Evolutionary conservation across 1,140 invertebrate species (phyloP).

Genomic region (Drosophila subobscura): DNA sequence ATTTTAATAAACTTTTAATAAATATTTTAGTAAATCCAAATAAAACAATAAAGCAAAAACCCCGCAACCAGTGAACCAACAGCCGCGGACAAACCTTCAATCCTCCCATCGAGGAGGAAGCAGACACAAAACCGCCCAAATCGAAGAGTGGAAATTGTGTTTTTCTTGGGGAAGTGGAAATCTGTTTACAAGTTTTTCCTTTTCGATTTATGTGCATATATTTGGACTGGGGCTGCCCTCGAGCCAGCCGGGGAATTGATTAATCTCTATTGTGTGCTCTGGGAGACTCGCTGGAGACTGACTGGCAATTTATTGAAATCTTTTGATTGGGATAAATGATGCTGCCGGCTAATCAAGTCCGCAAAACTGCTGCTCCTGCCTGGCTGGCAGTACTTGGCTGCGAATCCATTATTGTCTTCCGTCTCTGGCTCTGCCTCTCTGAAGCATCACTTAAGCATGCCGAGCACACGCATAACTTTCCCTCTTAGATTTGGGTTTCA

Average conservation of each 20-base stretch:
- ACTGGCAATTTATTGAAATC: constrained; percentile 70
- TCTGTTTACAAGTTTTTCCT: constrained; percentile 38
- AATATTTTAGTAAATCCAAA: constrained; percentile 78
- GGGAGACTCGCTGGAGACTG: constrained; percentile 12
- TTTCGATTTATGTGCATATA: constrained; percentile 69
- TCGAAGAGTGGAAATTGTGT: constrained; percentile 34
- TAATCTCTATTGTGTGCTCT: constrained; percentile 53
- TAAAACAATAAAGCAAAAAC: constrained; percentile 35
- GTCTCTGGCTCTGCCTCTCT: too few relatives aligned
- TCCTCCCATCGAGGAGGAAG: constrained; percentile 1
- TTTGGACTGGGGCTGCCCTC: constrained; percentile 37
- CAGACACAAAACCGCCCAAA: background rate
- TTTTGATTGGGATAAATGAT: constrained; percentile 77
- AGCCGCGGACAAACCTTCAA: background rate
- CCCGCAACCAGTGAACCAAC: constrained; percentile 16
- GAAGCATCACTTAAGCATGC: constrained; percentile 51
- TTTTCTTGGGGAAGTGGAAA: constrained; percentile 18
- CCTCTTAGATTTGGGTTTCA: constrained; percentile 22
- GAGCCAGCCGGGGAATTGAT: constrained; percentile 63
- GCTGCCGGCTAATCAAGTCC: constrained; percentile 67
- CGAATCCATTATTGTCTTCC: constrained; percentile 21
- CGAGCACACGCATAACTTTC: constrained; percentile 46
- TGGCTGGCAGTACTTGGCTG: background rate
- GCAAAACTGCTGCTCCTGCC: constrained; percentile 11
- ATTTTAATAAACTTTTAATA: constrained; percentile 82